Evolutionary conservation across 64 coral and sea anemone species (phyloP).

Genomic region (Pocillopora damicornis): DNA sequence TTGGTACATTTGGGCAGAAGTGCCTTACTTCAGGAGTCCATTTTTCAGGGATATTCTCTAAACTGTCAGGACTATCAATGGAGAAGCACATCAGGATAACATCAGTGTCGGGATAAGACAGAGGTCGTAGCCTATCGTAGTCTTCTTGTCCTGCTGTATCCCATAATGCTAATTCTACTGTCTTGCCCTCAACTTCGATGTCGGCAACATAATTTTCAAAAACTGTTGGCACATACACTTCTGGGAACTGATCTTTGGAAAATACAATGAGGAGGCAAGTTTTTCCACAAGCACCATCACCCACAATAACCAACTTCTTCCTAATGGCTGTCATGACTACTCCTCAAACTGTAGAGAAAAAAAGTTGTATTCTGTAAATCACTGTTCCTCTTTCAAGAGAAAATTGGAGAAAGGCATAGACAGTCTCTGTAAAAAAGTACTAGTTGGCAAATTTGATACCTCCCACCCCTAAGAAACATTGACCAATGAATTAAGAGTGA

Average conservation of each 20-base stretch:
- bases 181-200: conserved; percentile 92
- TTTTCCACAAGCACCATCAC: conserved; percentile 99
- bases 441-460: too few relatives aligned
- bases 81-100: conserved; percentile 96
- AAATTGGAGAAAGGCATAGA: not conserved
- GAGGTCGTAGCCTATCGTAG: conserved; percentile 88
- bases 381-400: too few relatives aligned
- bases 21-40: conserved; percentile 96
- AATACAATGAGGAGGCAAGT: conserved; percentile 97
- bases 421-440: too few relatives aligned
- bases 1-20: conserved; percentile 98
- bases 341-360: not conserved
- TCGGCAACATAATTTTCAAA: conserved; percentile 99
- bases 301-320: conserved; percentile 97
- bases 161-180: conserved; percentile 93
- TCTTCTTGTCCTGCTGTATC: conserved; percentile 97
- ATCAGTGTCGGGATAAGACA: conserved; percentile 96
- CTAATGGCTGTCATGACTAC: conserved; percentile 80
- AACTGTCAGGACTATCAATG: conserved; percentile 94
- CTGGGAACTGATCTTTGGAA: conserved; percentile 97
- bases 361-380: not conserved
- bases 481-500: too few relatives aligned
- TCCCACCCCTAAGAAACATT: too few relatives aligned
- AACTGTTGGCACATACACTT: conserved; percentile 96
- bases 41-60: conserved; percentile 95